Evolutionary conservation across 1,140 invertebrate species (phyloP), one percentile per base, ranked within the genome.

Genomic region (Eubasilissa regina): DNA sequence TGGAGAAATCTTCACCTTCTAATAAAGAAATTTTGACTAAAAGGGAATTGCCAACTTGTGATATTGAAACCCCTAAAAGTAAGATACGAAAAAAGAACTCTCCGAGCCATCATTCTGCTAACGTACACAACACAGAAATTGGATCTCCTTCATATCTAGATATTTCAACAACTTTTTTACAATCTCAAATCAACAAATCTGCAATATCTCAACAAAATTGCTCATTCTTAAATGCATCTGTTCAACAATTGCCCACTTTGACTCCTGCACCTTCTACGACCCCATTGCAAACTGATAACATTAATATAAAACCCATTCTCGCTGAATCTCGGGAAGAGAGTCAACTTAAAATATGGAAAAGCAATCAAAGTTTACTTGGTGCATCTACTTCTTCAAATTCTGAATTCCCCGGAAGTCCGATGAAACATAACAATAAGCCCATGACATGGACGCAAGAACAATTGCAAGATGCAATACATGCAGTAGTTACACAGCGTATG

Each of bases 391-490:
- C 91, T 13, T 56, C 53, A 9, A 60, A 45, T 75, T 51, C 44
- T 17, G 56, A 75, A 7, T 58, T 75, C 58, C 10, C 53, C 10
- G 73, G 43, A 15, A 75, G 43, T 9, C 73, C 70, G 83, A 75
- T 17, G 83, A 85, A 55, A 84, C 66, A 84, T 19, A 74, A 60
- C 19, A 86, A 93, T 88, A 94, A 94, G 90, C 91, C 92, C 56
- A 93, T 93, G n/a, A 93, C 93, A 75, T 95, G 93, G 94, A 94
- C 92, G 21, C 93, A 93, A 84, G 90, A 90, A 75, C 93, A 94
- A 85, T 91, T 94, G 11, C 92, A 94, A 86, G 92, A 94, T 84
- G 94, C 93, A 43, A 94, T 94, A 81, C 91, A 93, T 80, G 93
- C 93, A 0, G 93, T 95, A 51, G 93, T 94, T 77, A 93, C 91